phyloP scores from a whole-genome alignment of 2,797 vertebrate species.

The Danio kyathit region DNA sequence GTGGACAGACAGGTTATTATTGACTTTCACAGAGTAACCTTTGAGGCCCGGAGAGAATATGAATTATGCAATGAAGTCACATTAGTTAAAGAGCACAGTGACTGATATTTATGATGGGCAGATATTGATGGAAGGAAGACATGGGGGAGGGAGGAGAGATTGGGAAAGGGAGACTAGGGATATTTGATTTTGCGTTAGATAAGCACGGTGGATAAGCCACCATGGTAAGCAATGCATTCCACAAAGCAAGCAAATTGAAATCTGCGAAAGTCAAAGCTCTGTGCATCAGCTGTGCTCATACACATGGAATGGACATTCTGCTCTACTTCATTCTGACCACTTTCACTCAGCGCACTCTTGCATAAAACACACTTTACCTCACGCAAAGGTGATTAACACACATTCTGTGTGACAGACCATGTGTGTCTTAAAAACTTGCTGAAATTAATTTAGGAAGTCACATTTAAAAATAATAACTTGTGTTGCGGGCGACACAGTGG shows the following conservation, averaged over 20 bases:
- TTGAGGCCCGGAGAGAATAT: conserved; percentile 59
- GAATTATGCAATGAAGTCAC: conserved; percentile 63
- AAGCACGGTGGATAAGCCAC: conserved; percentile 17
- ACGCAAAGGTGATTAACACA: conserved; percentile 22
- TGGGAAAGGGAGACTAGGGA: conserved; percentile 23
- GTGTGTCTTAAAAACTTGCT: not conserved
- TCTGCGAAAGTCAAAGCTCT: conserved; percentile 21
- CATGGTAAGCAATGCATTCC: conserved; percentile 22
- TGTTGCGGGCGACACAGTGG: no score
- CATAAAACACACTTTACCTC: conserved; percentile 25
- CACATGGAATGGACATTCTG: conserved; percentile 42
- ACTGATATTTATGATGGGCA: conserved; percentile 59
- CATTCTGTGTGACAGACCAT: not conserved
- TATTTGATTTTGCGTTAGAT: conserved; percentile 53
- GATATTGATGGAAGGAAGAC: conserved; percentile 55
- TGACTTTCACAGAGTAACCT: conserved; percentile 63
- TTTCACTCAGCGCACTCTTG: not conserved
- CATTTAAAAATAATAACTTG: not conserved
- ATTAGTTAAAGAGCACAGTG: conserved; percentile 63
- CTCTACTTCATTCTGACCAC: conserved; percentile 37
- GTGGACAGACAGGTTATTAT: conserved; percentile 51
- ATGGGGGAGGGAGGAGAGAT: conserved; percentile 10
- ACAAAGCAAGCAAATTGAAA: conserved; percentile 30
- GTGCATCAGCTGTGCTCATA: conserved; percentile 45
- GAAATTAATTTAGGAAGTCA: not conserved